A percentile compares a stretch with the other conserved stretches of the same genome.
Evolutionary conservation across 2,888 invertebrate genomes (phyloP).

Genomic region (Hyposoter dolosus): DNA sequence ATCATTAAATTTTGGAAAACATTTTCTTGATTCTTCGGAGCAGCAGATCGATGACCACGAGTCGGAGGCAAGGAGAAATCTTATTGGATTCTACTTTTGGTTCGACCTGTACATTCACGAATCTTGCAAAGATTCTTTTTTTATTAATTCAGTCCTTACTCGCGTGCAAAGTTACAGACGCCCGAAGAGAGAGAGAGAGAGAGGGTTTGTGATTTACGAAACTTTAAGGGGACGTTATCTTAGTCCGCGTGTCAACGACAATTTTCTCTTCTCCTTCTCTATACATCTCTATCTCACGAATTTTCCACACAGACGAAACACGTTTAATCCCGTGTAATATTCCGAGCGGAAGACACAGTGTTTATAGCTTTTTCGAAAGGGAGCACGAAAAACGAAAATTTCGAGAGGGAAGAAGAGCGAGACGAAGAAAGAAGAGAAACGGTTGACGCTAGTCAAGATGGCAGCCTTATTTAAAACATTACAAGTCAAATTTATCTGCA

Average conservation of each 20-base stretch:
- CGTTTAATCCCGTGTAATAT: constrained; percentile 28
- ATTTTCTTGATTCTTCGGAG: not conserved
- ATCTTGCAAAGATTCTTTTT: constrained; percentile 60
- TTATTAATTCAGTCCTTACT: constrained; percentile 8
- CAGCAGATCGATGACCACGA: not conserved
- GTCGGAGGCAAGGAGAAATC: not conserved
- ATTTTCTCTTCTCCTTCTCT: constrained; percentile 43
- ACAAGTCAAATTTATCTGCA: constrained; percentile 72
- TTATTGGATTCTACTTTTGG: not conserved
- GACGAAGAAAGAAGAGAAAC: constrained; percentile 73
- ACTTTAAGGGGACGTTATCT: constrained; percentile 75
- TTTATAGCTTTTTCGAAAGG: constrained; percentile 32
- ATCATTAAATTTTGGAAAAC: not conserved
- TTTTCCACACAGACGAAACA: constrained; percentile 25
- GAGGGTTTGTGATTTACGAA: constrained; percentile 74
- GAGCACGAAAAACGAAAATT: constrained; percentile 13
- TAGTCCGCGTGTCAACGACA: constrained; percentile 70
- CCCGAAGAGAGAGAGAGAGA: not conserved
- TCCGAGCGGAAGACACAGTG: not conserved
- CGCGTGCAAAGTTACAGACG: constrained; percentile 6
- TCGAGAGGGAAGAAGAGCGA: constrained; percentile 8
- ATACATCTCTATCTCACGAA: constrained; percentile 37
- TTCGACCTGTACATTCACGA: not conserved
- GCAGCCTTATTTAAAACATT: constrained; percentile 77
- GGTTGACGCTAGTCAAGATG: constrained; percentile 72